Evolutionary conservation across 2,888 invertebrate species (phyloP).

Genomic region (Diaperis boleti): DNA sequence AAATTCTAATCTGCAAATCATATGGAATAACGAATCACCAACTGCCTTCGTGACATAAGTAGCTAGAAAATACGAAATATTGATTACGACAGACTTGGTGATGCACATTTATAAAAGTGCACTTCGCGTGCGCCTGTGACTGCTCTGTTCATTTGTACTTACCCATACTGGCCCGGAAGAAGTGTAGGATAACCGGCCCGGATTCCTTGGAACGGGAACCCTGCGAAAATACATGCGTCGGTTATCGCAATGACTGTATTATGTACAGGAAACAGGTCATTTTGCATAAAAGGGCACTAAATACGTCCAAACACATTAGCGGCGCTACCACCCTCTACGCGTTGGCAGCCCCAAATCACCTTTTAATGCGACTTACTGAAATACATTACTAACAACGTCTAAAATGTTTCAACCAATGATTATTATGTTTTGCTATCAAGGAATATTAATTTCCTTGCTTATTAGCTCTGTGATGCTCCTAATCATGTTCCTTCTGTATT

Average conservation of each 20-base stretch:
- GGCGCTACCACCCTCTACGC: neutral
- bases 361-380: neutral
- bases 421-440: too few relatives aligned
- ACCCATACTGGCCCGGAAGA: slow-evolving; percentile 88
- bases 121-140: slow-evolving; percentile 44
- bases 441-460: too few relatives aligned
- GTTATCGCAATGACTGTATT: slow-evolving; percentile 10
- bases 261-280: slow-evolving; percentile 7
- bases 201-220: slow-evolving; percentile 81
- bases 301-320: neutral
- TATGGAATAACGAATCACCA: slow-evolving; percentile 64
- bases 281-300: neutral
- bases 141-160: slow-evolving; percentile 67
- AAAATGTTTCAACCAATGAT: too few relatives aligned
- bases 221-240: slow-evolving; percentile 63
- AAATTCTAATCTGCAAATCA: slow-evolving; percentile 64
- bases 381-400: too few relatives aligned
- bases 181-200: slow-evolving; percentile 84
- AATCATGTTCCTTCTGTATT: too few relatives aligned
- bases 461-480: too few relatives aligned
- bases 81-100: slow-evolving; percentile 61
- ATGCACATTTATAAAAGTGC: slow-evolving; percentile 51
- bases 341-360: neutral
- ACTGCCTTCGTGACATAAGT: slow-evolving; percentile 64
- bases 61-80: slow-evolving; percentile 66